Evolutionary conservation across 2,888 invertebrate genomes (phyloP), one percentile per base, ranked within the genome.

Genomic region (Trachelus stipa): DNA sequence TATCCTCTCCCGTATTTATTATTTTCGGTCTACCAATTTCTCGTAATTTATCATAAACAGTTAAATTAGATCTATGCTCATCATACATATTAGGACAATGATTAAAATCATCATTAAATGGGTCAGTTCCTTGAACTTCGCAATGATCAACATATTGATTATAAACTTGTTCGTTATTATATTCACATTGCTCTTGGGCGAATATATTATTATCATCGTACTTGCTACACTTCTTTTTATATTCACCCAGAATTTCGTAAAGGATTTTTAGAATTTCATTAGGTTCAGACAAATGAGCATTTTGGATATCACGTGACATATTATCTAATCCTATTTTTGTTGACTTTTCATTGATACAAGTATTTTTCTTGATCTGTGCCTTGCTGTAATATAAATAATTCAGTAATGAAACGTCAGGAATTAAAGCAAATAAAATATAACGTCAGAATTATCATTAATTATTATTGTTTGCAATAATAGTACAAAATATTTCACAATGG

Each of bases 161-260:
- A 11, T 30, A 73, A 35, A 35, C 12, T 12, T 68, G 30, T 12
- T 69, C 30, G 68, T 73, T 56, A 12, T 11, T n/a, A 34, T 23
- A 73, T 11, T 31, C 6, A n/a, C 34, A 31, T 23, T 73, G 35
- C 31, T 68, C 73, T 15, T 73, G 23, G 34, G 1, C 9, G 23
- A 56, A 56, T 56, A 56, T 56, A 56, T 56, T 56, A 56, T 23
- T 56, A 56, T 23, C 56, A 56, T 56, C 2, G 69, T 23, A 68
- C 37, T 35, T 56, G 31, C n/a, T 35, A n/a, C 68, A 73, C 37
- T 73, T 74, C 11, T 74, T 73, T 30, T 71, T 74, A 34, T 75
- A 77, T 34, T 34, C 34, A 30, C 75, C 69, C 30, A 77, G 69
- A 23, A 77, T 75, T 31, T 77, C 77, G 23, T 73, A 77, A 35